Percentiles rank a stretch among this genome's conserved stretches.
These are phyloP conservation scores for Neogobius melanostomus DNA, from an alignment of 2,113 vertebrate genomes.

Conservation along the genomic window DNA sequence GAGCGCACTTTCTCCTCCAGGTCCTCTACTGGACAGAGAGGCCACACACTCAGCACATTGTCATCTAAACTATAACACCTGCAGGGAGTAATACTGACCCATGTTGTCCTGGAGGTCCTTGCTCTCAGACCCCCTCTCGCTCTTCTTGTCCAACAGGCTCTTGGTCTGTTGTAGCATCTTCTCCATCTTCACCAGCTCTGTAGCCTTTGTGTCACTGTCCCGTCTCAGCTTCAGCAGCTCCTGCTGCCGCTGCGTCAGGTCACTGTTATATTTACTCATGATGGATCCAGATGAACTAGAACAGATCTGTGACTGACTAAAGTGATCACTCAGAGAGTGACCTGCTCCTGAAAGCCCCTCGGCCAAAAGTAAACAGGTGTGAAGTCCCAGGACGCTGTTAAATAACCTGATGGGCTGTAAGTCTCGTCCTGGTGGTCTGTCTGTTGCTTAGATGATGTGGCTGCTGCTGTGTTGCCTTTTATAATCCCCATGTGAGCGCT, in stretches of 20 bases:
- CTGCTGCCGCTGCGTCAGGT: constrained; percentile 78
- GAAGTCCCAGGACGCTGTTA: neutral
- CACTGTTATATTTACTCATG: constrained; percentile 78
- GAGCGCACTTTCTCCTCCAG: constrained; percentile 87
- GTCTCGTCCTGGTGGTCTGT: constrained; percentile 8
- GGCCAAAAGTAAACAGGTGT: constrained; percentile 13
- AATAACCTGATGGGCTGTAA: neutral
- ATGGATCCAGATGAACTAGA: constrained; percentile 70
- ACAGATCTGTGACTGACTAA: constrained; percentile 28
- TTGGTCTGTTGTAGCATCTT: constrained; percentile 85
- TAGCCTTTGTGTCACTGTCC: constrained; percentile 83
- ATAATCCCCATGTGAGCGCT: constrained; percentile 39
- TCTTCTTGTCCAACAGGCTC: constrained; percentile 83
- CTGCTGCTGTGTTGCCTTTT: constrained; percentile 37
- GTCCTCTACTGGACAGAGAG: constrained; percentile 74
- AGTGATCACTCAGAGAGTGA: constrained; percentile 7
- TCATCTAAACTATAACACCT: too few relatives aligned
- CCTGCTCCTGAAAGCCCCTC: neutral
- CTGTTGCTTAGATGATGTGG: constrained; percentile 22
- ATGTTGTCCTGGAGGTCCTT: constrained; percentile 62
- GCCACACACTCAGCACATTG: neutral
- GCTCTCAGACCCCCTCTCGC: constrained; percentile 68
- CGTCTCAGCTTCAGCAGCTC: constrained; percentile 76
- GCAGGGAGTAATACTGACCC: constrained; percentile 57
- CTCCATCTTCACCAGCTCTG: constrained; percentile 83